Evolutionary conservation across 2,797 vertebrate species (phyloP).

Genomic region (Helostoma temminkii): DNA sequence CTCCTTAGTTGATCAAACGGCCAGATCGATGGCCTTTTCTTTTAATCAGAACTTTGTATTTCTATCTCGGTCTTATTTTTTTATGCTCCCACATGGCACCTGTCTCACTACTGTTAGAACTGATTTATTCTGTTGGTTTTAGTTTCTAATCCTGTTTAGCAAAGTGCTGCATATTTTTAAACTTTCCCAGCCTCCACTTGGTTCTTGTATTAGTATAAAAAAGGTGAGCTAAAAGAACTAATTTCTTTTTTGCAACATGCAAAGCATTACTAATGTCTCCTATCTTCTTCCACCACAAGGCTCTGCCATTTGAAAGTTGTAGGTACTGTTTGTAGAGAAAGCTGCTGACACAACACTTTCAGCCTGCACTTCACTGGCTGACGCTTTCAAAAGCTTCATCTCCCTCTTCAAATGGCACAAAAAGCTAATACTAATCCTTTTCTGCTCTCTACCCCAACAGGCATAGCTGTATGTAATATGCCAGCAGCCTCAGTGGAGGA

Average conservation of each 20-base stretch:
- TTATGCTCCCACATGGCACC: too few species aligned
- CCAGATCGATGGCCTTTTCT: too few species aligned
- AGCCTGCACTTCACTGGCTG: constrained; percentile 14
- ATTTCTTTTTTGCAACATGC: constrained; percentile 2
- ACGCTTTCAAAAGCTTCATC: constrained; percentile 37
- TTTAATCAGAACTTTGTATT: too few species aligned
- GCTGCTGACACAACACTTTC: constrained; percentile 37
- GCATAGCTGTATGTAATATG: constrained; percentile 98
- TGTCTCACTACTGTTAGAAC: too few species aligned
- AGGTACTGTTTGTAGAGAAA: constrained; percentile 13
- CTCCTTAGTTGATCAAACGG: too few species aligned
- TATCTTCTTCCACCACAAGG: constrained; percentile 34
- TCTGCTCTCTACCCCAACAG: constrained; percentile 76
- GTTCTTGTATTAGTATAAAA: constrained; percentile 7
- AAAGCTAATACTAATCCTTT: constrained; percentile 41
- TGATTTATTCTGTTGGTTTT: neutral
- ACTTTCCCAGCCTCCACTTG: neutral
- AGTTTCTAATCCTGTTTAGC: too few species aligned
- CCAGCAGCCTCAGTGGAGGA: constrained; percentile 97
- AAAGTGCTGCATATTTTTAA: too few species aligned
- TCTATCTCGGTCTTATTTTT: too few species aligned
- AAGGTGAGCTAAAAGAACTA: neutral
- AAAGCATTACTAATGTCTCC: constrained; percentile 1
- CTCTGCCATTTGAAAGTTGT: constrained; percentile 27
- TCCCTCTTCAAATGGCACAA: constrained; percentile 2